Evolutionary conservation across 2,113 vertebrate genomes (phyloP).

Genomic region (Petromus typicus): DNA sequence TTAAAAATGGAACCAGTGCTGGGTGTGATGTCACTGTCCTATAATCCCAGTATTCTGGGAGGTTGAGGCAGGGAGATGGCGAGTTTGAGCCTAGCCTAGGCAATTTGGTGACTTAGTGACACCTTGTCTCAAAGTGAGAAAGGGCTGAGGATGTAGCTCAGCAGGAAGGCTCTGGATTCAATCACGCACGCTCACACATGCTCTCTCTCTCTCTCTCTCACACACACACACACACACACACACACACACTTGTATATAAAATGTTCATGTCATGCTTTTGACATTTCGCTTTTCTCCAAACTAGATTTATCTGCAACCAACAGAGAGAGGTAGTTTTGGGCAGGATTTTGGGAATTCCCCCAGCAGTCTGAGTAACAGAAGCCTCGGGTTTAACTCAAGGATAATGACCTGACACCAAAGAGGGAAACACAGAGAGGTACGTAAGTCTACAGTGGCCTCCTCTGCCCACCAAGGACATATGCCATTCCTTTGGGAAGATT

Average conservation of each 20-base stretch:
- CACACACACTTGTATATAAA: background rate
- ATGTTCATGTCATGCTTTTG: background rate
- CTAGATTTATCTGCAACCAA: background rate
- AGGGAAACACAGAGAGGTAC: background rate
- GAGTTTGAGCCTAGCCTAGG: background rate
- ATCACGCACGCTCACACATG: background rate
- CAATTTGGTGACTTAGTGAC: background rate
- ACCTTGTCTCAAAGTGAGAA: background rate
- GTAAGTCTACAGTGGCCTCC: background rate
- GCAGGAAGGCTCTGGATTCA: background rate
- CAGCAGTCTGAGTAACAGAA: background rate
- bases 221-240: background rate
- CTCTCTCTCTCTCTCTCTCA: too few species aligned
- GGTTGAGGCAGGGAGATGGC: background rate
- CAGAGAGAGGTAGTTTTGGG: background rate
- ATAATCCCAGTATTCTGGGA: background rate
- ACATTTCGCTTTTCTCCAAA: background rate
- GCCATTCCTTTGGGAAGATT: background rate
- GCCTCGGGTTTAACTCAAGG: background rate
- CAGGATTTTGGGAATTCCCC: background rate
- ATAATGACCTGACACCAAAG: background rate
- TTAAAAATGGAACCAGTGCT: background rate
- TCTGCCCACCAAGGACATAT: background rate
- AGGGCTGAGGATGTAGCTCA: background rate
- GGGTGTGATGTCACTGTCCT: background rate